These are phyloP conservation scores for Oostethus manadensis DNA, from an alignment of 2,113 vertebrate genomes.

Conservation along the genomic window DNA sequence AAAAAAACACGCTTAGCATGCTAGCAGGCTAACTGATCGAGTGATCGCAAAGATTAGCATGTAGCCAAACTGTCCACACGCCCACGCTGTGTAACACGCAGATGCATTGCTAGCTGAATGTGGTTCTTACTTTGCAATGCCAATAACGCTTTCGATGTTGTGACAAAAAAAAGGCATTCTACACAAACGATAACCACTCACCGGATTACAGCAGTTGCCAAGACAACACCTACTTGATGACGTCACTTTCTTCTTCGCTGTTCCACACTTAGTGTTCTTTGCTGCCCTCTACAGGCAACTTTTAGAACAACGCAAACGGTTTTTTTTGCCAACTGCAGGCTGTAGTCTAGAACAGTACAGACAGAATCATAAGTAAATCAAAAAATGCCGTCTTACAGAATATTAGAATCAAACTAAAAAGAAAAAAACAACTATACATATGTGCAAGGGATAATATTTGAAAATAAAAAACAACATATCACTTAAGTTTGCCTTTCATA, in stretches of 20 bases:
- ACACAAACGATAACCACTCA: constrained; percentile 5
- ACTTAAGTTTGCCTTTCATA: too few relatives aligned
- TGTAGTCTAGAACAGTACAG: too few relatives aligned
- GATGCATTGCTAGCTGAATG: not conserved
- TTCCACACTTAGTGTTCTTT: not conserved
- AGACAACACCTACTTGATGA: constrained; percentile 42
- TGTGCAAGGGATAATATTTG: too few relatives aligned
- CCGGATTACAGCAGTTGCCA: constrained; percentile 52
- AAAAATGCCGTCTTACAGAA: too few relatives aligned
- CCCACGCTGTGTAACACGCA: not conserved
- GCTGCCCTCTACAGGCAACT: constrained; percentile 27
- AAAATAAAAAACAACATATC: too few relatives aligned
- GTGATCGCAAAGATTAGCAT: not conserved
- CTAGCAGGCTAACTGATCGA: not conserved
- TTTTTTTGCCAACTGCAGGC: too few relatives aligned
- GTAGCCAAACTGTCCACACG: not conserved
- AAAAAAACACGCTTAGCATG: not conserved
- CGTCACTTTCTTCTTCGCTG: constrained; percentile 31
- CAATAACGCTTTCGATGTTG: not conserved
- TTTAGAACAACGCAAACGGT: not conserved
- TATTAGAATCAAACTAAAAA: too few relatives aligned
- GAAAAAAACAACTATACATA: too few relatives aligned
- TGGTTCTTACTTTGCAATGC: not conserved
- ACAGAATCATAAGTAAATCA: too few relatives aligned
- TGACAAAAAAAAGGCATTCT: not conserved